Evolutionary conservation across 2,113 vertebrate species (phyloP), one percentile per base, ranked within the genome.

Genomic region (Puma concolor): DNA sequence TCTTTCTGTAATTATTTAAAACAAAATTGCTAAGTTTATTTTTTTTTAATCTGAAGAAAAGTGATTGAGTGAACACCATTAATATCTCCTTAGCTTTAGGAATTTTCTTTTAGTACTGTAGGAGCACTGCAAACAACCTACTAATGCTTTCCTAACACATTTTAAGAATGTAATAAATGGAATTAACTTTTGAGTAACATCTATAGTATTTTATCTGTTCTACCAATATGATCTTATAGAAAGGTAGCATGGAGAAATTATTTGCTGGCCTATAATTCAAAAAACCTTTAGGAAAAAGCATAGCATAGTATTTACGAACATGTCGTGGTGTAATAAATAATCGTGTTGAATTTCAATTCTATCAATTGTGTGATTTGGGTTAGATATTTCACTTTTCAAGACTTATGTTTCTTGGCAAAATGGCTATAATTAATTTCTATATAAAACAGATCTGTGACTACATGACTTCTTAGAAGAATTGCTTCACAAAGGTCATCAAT

Each of bases 391-490:
- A 64, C 25, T 94, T 82, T 52, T 92, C 4, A 33, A 86, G 36
- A 3, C 60, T 79, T 31, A 50, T 1, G 0, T 79, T 83, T 94
- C 33, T 74, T 67, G 57, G 11, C 5, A 72, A 95, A 95, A 67
- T 92, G 29, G 23, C 0, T 72, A 2, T 57, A 95, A 95, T 86
- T 94, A 79, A 95, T 86, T 57, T 52, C 38, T 86, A 52, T 57
- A 79, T 80, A 60, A 54, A 91, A 79, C 31, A 4, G 5, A 64
- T 85, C 21, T 92, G 8, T 2, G 95, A 54, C 5, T 67, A 94
- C 74, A 88, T 96, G 93, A 86, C 36, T 81, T 82, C 63, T 71
- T 86, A 52, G 4, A 52, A 12, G 81, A 94, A 95, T 85, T 89
- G 25, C 7, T 82, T 79, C 27, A 93, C 52, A 91, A 92, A 92